Evolutionary conservation across 2,113 vertebrate species (phyloP), one percentile per base, ranked within the genome.

Genomic region (Drymodes brunneopygia): DNA sequence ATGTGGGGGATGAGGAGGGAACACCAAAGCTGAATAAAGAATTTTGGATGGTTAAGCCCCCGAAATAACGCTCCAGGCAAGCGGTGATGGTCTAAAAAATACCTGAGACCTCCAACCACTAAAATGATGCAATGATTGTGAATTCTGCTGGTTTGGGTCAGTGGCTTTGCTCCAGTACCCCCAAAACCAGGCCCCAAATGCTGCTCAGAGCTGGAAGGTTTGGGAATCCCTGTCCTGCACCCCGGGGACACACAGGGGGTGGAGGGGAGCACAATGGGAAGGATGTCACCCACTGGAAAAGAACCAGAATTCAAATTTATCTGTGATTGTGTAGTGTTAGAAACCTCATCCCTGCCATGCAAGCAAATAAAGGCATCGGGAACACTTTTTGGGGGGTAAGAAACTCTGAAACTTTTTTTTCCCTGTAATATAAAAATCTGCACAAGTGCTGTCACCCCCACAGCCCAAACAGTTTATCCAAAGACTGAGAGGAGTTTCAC

Each of bases 381-480:
- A 78, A 31, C 15, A 22, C 20, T 67, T 61, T 81, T 27, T 48
- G 15, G 62, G 72, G 60, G 12, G 15, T 25, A 15, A 53, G 57
- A 53, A 84, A 21, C 40, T 70, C 83, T 88, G 53, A 0, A 60
- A 28, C 45, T 40, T 67, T 38, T 7, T 53, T 45, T 40, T 67
- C 10, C 44, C 73, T 71, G 56, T 6, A 16, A 38, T 15, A 9
- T 2, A 11, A 24, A 36, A 58, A 47, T 27, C 81, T 67, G 66
- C 62, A 70, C 54, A 33, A 86, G 48, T 1, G 51, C n/a, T 89
- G 91, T 58, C 51, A 8, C 64, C 88, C 48, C 79, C 88, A 27
- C 58, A 83, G 82, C 3, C 85, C 92, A 88, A 94, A 88, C 67
- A 92, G 67, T 88, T 96, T 81, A 67, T 45, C 44, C 86, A 94